Percentiles rank a stretch among this genome's conserved stretches.
Conservation (phyloP, 2,797 vertebrate genomes). For the Smutsia temminckii region DNA sequence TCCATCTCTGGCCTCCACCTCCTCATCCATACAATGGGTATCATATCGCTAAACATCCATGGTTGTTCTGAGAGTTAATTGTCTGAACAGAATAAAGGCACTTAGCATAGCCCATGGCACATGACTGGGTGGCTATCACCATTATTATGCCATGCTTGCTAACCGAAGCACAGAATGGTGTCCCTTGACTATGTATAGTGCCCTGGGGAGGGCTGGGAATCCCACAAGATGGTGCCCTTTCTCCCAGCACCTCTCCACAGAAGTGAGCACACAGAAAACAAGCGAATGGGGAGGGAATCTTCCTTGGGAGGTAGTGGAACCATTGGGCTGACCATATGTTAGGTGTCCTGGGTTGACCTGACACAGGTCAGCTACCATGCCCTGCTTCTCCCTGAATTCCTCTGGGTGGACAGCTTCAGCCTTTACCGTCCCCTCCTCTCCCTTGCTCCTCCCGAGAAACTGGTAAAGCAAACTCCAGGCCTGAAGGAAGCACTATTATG, state of each 20-base stretch:
- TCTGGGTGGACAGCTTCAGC: neutral
- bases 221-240: neutral
- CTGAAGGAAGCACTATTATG: fast-evolving
- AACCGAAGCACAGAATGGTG: neutral
- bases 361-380: neutral
- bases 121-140: fast-evolving
- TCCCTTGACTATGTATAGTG: no score
- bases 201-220: neutral
- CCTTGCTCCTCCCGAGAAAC: fast-evolving
- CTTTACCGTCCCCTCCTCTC: neutral
- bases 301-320: neutral
- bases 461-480: neutral
- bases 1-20: neutral
- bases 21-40: neutral
- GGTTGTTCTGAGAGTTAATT: neutral
- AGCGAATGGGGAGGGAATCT: neutral
- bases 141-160: neutral
- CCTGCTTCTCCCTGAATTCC: no score
- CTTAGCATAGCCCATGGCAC: neutral
- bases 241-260: neutral
- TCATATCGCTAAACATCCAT: neutral
- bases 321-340: fast-evolving
- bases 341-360: neutral
- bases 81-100: neutral
- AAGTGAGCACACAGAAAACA: fast-evolving